Conservation (phyloP, 2,113 vertebrate species). For the Dipodomys stephensi region DNA sequence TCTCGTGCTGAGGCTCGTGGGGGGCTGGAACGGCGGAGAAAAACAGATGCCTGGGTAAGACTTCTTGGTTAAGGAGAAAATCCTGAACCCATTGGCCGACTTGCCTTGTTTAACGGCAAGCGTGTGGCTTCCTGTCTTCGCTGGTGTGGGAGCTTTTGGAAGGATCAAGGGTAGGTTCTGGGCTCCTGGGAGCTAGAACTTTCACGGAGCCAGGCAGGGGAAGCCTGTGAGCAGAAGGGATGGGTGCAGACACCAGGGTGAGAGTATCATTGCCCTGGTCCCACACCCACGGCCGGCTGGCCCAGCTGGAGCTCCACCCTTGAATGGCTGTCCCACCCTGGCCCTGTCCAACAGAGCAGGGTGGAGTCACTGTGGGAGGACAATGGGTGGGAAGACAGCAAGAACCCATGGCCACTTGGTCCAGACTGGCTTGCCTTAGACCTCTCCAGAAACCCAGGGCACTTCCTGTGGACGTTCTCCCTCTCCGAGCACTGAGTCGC, state of each 20-base stretch:
- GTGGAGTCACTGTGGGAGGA: not conserved
- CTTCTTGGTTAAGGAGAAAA: not conserved
- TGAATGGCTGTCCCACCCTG: too few species aligned
- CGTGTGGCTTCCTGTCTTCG: not conserved
- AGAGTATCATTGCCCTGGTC: fast-evolving
- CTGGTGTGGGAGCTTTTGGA: not conserved
- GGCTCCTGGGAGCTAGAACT: not conserved
- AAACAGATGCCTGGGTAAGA: not conserved
- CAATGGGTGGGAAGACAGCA: not conserved
- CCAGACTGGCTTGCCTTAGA: not conserved
- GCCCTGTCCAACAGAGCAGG: not conserved
- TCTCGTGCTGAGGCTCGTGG: not conserved
- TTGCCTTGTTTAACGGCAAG: not conserved
- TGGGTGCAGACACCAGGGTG: not conserved
- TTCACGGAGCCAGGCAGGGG: not conserved
- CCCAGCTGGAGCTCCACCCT: fast-evolving
- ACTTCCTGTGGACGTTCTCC: not conserved
- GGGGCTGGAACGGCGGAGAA: not conserved
- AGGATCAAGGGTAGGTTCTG: not conserved
- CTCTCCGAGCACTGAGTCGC: too few species aligned
- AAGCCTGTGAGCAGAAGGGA: fast-evolving
- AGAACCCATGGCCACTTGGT: fast-evolving
- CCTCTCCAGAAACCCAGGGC: not conserved
- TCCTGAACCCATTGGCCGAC: fast-evolving
- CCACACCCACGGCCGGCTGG: fast-evolving